Evolutionary conservation across 2,113 vertebrate genomes (phyloP), one percentile per base, ranked within the genome.

Genomic region (Sterrhoptilus dennistouni): DNA sequence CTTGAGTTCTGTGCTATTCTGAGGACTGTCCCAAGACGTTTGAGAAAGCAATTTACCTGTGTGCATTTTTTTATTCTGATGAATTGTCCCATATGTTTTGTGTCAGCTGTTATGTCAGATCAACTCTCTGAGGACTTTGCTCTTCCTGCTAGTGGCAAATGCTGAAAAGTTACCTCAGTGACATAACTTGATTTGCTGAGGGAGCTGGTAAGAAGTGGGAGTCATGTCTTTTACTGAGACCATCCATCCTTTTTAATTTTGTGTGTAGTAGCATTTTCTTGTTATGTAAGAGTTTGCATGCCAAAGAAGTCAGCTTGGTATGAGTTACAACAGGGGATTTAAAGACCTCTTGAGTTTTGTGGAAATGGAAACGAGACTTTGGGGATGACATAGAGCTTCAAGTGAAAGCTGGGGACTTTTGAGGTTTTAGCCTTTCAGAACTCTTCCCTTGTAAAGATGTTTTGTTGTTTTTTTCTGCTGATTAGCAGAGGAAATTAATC

Each of bases 141-240:
- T 85, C 38, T 83, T 93, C 66, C 63, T 91, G 21, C 83, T 83
- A 70, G 35, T n/a, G 59, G 49, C 52, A 96, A 85, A 69, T 40
- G 42, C 60, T 88, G 85, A 88, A 93, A 91, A 95, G 87, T 77
- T 95, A 23, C 84, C 59, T 91, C 50, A 87, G 66, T 77, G 90
- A 57, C 75, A 77, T 94, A 96, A 95, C 59, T 29, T 74, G 71
- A 94, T 96, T 95, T 94, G 33, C 60, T 86, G 59, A 97, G 87
- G 87, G 94, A 93, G 54, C 42, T 83, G 50, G 33, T 88, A 80
- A 86, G 83, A 91, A 61, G 29, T 69, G 66, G 66, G 31, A 94
- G 64, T 88, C 29, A 44, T 44, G 47, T 63, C 82, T 59, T 19
- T 74, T 87, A 83, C 70, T 0, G 3, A 77, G 45, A 50, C 18